These are phyloP conservation scores for Cebidichthys violaceus DNA, from an alignment of 2,113 vertebrate species.

Conservation along the genomic window DNA sequence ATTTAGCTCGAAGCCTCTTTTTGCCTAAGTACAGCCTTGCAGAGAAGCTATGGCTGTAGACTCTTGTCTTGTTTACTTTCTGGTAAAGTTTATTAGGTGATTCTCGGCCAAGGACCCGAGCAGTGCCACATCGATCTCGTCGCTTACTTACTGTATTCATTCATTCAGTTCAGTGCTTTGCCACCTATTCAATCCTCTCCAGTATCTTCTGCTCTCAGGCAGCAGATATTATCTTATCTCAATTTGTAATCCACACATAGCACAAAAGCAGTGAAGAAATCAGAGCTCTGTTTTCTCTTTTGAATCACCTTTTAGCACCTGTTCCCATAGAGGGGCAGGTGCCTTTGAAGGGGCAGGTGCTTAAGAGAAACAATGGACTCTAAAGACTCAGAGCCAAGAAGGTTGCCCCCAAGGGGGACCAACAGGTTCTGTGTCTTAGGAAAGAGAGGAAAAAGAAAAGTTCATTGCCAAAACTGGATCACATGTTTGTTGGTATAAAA, in stretches of 20 bases:
- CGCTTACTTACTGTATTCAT: background rate
- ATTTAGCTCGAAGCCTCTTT: background rate
- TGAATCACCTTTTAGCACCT: slow-evolving; percentile 26
- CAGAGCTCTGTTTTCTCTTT: slow-evolving; percentile 27
- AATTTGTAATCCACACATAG: slow-evolving; percentile 45
- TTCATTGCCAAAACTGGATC: background rate
- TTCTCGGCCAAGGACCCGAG: background rate
- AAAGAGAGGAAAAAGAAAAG: background rate
- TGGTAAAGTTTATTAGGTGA: background rate
- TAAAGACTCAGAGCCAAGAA: slow-evolving; percentile 7
- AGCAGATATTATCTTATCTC: slow-evolving; percentile 41
- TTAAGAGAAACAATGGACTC: slow-evolving; percentile 37
- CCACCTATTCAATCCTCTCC: slow-evolving; percentile 9
- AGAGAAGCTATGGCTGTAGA: background rate
- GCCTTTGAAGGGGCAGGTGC: slow-evolving; percentile 36
- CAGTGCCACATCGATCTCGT: background rate
- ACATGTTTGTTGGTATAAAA: slow-evolving; percentile 21
- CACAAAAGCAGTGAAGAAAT: slow-evolving; percentile 36
- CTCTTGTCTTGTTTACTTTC: background rate
- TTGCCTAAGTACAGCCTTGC: background rate
- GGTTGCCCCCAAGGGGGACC: background rate
- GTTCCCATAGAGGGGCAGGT: slow-evolving; percentile 10
- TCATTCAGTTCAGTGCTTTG: background rate
- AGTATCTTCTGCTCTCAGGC: slow-evolving; percentile 2
- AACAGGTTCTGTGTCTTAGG: background rate